Conservation (phyloP, 2,888 invertebrate genomes). For the Thymelicus lineola region DNA sequence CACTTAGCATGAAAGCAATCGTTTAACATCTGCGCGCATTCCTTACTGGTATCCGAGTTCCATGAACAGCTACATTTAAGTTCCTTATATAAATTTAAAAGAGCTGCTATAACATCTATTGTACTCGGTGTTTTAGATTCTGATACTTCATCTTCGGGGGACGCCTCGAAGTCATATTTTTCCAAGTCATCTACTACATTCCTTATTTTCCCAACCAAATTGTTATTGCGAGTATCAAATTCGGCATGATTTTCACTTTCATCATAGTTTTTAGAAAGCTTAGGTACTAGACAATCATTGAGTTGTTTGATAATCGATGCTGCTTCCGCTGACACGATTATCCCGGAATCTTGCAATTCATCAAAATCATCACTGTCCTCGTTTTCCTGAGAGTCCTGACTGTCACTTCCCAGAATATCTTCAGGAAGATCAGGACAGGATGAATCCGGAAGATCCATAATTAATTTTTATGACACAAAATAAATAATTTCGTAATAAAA, state of each 20-base stretch:
- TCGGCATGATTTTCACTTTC: slow-evolving; percentile 61
- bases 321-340: not conserved
- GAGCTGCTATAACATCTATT: slow-evolving; percentile 53
- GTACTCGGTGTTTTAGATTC: slow-evolving; percentile 45
- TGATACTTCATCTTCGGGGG: slow-evolving; percentile 8
- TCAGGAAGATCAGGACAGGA: no score
- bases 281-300: slow-evolving; percentile 57
- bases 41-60: slow-evolving; percentile 55
- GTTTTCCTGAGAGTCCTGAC: no score
- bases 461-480: no score
- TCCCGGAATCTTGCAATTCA: not conserved
- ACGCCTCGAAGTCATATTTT: slow-evolving; percentile 49
- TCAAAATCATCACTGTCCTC: no score
- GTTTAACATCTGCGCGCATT: slow-evolving; percentile 57
- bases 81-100: slow-evolving; percentile 65
- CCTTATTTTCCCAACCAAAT: slow-evolving; percentile 53
- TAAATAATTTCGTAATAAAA: no score
- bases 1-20: slow-evolving; percentile 55
- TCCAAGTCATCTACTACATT: slow-evolving; percentile 54
- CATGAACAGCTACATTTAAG: slow-evolving; percentile 58
- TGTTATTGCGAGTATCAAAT: slow-evolving; percentile 57
- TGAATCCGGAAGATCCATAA: no score
- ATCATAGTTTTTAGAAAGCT: slow-evolving; percentile 61
- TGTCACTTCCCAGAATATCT: no score
- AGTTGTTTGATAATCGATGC: slow-evolving; percentile 30